Percentiles rank a stretch among this genome's conserved stretches.
Conservation (phyloP, 2,113 vertebrate genomes). For the Aviceda subcristata region DNA sequence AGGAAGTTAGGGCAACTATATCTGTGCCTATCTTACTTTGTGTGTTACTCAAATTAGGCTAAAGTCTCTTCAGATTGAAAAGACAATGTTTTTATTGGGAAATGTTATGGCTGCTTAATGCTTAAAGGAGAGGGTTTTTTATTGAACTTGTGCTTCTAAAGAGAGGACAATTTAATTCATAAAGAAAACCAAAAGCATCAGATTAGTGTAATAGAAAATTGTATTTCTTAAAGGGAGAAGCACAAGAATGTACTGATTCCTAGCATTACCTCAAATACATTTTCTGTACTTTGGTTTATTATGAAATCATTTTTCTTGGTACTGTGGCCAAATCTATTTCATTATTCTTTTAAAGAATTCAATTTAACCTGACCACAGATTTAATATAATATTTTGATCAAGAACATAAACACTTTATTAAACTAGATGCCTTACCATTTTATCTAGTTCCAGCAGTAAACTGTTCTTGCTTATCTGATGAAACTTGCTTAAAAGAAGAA, state of each 20-base stretch:
- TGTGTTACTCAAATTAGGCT: background rate
- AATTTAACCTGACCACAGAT: background rate
- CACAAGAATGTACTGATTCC: background rate
- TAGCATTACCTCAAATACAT: background rate
- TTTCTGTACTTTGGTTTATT: background rate
- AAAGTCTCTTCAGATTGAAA: background rate
- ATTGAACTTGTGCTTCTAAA: background rate
- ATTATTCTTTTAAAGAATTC: background rate
- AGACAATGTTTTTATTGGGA: background rate
- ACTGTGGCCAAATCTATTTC: background rate
- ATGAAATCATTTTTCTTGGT: background rate
- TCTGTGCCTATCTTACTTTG: background rate
- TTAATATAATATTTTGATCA: background rate
- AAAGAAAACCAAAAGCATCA: background rate
- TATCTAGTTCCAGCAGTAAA: background rate
- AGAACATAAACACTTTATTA: background rate
- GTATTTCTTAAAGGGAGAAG: background rate
- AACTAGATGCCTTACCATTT: background rate
- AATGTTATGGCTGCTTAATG: background rate
- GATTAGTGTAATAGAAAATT: background rate
- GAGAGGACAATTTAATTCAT: background rate
- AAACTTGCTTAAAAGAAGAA: background rate
- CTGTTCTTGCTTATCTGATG: background rate
- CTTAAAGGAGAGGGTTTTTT: background rate
- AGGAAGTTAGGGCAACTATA: background rate